Base-by-base conservation (phyloP, 2,888 invertebrate genomes). In the Mythimna lalbum region DNA sequence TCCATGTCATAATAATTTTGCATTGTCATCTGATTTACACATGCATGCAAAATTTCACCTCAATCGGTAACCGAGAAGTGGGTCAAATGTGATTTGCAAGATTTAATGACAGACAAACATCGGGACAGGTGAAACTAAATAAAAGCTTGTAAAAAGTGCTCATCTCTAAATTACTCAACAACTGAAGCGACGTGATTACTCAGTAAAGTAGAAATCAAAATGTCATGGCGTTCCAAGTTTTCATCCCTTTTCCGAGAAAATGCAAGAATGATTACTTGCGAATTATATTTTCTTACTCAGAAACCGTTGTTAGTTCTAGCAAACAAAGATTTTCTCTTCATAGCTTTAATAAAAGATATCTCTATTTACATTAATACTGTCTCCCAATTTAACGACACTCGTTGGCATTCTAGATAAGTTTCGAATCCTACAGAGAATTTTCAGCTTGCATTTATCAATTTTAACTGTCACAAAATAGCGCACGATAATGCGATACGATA, bases 341-440 rank as follows among this genome's bases (percentile, higher is more conserved):
- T 14, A 27, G 12, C 21, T 50, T 36, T 68, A 33, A 57, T 70
- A 69, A 68, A 73, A 43, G 49, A 61, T 73, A 76, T 73, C 56
- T 70, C 12, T 9, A 12, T 10, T 12, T 14, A 27, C 57, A 57
- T 75, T 71, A 56, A 61, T 61, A 12, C 33, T 31, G 55, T 78
- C 36, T 47, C 43, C 39, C 19, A 7, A 63, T 63, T 55, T 55
- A 50, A 50, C 39, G 19, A 52, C 56, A 5, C 23, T 49, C 33
- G 21, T n/a, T 49, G 21, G 10, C 27, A 27, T 50, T 36, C 7
- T 6, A 63, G 62, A 76, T 74, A 69, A 63, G 23, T 52, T 76
- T 69, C 4, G 4, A 64, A 39, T n/a, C 23, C 21, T 55, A 27
- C 14, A 21, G 43, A 9, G 55, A 61, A 50, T 61, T 52, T 56